Base-by-base conservation (phyloP, 2,888 invertebrate species). In the Diadromus collaris region DNA sequence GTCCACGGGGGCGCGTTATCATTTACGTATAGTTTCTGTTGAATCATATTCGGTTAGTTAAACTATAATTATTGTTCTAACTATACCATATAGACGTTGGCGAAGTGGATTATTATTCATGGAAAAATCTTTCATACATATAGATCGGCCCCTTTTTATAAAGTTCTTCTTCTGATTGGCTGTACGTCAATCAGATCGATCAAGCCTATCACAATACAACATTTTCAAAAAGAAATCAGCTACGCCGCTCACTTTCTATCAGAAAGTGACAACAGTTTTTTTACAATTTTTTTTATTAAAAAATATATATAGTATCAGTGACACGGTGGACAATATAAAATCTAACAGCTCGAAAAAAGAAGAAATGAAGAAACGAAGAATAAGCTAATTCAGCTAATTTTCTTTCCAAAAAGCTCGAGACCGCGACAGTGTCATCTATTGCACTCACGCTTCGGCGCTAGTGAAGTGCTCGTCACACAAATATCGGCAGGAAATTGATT, bases 401-500 rank as follows among this genome's bases (percentile, higher is more conserved):
- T 51, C 44, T 69, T 46, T 24, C 64, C 71, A 67, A 68, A 69
- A 38, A 71, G 46, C n/a, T 16, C 64, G 60, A 60, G 63, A 58
- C 63, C 68, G 63, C 70, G 72, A 75, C 72, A 69, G 84, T 84
- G 87, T 89, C 88, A 89, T 81, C 86, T 83, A 89, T 88, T 88
- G 88, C 88, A 85, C 88, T 89, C 89, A 89, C 89, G 89, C 87
- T 83, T 84, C 85, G 83, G 81, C 82, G 82, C 78, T 81, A 83
- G 85, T 85, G 86, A 86, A 88, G 86, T 84, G 86, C 85, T 87
- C 87, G 84, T 87, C 86, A 84, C 82, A 84, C 84, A 87, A 87
- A 87, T 87, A 87, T 87, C 84, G 85, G 82, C 86, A 88, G 87
- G 87, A 89, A 89, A 88, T 89, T 89, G 89, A 86, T 88, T 88